Conservation (phyloP, 2,113 vertebrate species). For the Coptodon bakossiorum region DNA sequence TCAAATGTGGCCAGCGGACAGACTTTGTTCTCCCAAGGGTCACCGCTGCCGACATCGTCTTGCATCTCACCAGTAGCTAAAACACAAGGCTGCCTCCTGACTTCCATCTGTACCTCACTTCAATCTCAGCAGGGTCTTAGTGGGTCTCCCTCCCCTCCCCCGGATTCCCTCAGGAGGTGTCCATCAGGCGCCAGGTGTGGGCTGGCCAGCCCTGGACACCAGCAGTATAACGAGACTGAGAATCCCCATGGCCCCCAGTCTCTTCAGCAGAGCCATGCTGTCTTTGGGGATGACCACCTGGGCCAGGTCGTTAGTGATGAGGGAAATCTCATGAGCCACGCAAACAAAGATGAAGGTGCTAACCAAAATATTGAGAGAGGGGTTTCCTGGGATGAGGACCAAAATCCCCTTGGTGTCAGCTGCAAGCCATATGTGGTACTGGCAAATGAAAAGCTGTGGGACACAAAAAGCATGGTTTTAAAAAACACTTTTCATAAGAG, state of each 20-base stretch:
- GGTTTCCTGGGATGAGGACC: slow-evolving; percentile 92
- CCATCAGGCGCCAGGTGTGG: slow-evolving; percentile 16
- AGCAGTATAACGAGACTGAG: slow-evolving; percentile 78
- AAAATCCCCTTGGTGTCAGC: slow-evolving; percentile 95
- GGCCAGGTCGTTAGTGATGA: slow-evolving; percentile 93
- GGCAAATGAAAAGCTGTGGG: slow-evolving; percentile 93
- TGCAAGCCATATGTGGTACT: slow-evolving; percentile 98
- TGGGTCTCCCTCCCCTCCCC: not conserved
- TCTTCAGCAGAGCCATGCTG: slow-evolving; percentile 79
- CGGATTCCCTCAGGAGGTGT: not conserved
- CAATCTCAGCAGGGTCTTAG: not conserved
- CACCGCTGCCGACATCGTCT: not conserved
- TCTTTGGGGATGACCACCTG: slow-evolving; percentile 95
- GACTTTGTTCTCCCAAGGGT: not conserved
- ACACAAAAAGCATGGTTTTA: not conserved
- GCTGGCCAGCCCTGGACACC: slow-evolving; percentile 32
- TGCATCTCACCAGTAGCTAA: not conserved
- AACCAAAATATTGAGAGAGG: slow-evolving; percentile 87
- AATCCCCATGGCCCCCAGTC: slow-evolving; percentile 72
- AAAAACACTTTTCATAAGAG: not conserved
- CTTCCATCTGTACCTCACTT: not conserved
- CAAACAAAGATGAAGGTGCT: slow-evolving; percentile 99
- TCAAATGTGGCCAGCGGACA: not conserved
- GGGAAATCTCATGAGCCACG: slow-evolving; percentile 93
- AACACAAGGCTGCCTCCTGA: not conserved